Conservation (phyloP, 2,888 invertebrate genomes). For the Scaptomyza parva region DNA sequence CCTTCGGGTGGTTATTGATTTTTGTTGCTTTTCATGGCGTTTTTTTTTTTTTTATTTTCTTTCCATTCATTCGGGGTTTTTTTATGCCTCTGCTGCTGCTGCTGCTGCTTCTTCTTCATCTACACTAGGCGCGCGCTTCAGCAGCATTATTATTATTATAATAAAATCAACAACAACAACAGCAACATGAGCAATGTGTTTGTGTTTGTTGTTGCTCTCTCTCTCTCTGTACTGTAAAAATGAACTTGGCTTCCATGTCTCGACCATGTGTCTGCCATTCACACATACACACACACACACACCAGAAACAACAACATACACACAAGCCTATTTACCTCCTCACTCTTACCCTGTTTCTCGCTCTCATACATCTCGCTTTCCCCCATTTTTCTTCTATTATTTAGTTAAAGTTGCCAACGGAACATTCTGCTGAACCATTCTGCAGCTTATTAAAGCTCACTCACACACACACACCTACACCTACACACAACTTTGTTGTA, state of each 20-base stretch:
- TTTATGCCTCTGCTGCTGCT: constrained; percentile 2
- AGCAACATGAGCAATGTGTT: constrained; percentile 3
- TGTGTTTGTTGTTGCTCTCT: too few species aligned
- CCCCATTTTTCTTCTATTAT: constrained; percentile 60
- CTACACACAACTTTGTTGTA: constrained; percentile 46
- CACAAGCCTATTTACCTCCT: not conserved
- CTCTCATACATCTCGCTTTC: not conserved
- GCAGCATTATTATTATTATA: constrained; percentile 75
- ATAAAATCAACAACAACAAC: constrained; percentile 66
- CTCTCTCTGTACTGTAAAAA: too few species aligned
- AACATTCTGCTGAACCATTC: constrained; percentile 2
- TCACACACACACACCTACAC: not conserved
- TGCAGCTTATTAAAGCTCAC: constrained; percentile 51
- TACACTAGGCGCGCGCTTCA: constrained; percentile 31
- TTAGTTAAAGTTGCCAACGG: constrained; percentile 55
- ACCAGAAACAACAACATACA: too few species aligned
- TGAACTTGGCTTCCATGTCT: constrained; percentile 58
- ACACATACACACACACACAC: constrained; percentile 6
- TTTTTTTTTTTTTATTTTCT: constrained; percentile 22
- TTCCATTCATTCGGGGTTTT: constrained; percentile 25
- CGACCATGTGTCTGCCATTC: constrained; percentile 52
- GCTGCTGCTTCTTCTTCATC: constrained; percentile 5
- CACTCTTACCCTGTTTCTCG: not conserved
- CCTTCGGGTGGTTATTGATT: constrained; percentile 76
- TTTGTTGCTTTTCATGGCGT: constrained; percentile 48